Evolutionary conservation across 2,113 vertebrate genomes (phyloP), one percentile per base, ranked within the genome.

Genomic region (Lagenorhynchus albirostris): DNA sequence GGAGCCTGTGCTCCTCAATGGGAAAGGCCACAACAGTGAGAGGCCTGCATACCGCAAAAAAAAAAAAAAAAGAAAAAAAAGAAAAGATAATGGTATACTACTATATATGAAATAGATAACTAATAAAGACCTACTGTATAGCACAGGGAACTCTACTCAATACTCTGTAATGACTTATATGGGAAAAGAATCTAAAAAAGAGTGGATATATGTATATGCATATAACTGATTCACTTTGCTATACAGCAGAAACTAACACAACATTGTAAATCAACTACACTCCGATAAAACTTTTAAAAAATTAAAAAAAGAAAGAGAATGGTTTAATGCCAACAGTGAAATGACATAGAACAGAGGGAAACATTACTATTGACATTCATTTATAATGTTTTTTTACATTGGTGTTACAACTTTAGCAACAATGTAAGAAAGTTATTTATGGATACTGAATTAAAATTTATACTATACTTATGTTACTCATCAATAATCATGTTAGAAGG

Each of bases 311-410:
- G 60, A 62, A 93, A 36, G 7, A 70, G 50, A 84, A 60, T 74
- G 15, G 90, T 92, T 93, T 18, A 76, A 14, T 91, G 73, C n/a
- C 93, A 13, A 58, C 62, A 95, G 41, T 36, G 91, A 73, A 79
- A 94, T 97, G 95, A 70, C 9, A 96, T 80, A 97, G 88, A 79
- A 41, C 2, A 71, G 62, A 96, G 89, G 87, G 93, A 92, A 41
- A 71, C 2, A 8, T 8, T 92, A 70, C 31, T 0, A 2, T 65
- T 12, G 86, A 76, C 87, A 84, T 76, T 76, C 85, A 82, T 7
- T 87, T 97, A 92, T 84, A 70, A 94, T 88, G 94, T 76, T 87
- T 85, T 96, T 87, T 50, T 97, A 47, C 15, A 73, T 74, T 88
- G 23, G 25, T 86, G 36, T 50, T 83, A 13, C 4, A 90, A 97